Conservation (phyloP, 2,113 vertebrate genomes). For the Perca flavescens region DNA sequence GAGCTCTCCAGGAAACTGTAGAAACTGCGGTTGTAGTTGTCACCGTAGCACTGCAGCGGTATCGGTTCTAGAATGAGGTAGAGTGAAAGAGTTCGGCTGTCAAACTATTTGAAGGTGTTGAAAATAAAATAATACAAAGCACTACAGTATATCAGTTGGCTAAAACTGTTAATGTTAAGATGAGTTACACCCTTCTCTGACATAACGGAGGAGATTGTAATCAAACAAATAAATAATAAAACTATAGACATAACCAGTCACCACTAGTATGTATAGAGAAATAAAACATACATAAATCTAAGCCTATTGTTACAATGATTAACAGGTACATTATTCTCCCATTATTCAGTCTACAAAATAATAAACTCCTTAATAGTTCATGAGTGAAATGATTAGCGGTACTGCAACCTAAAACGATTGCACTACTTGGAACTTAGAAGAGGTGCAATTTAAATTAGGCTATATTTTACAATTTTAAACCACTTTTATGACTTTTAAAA, state of each 20-base stretch:
- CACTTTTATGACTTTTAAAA: not conserved
- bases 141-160: not conserved
- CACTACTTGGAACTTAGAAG: not conserved
- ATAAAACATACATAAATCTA: not conserved
- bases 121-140: not conserved
- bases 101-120: not conserved
- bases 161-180: not conserved
- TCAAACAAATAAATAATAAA: not conserved
- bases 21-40: conserved; percentile 71
- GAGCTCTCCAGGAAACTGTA: conserved; percentile 72
- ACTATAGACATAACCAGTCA: not conserved
- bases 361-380: not conserved
- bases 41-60: conserved; percentile 75
- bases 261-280: not conserved
- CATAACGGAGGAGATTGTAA: not conserved
- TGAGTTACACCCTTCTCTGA: not conserved
- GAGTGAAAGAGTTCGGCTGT: not conserved
- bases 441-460: not conserved
- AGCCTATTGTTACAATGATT: not conserved
- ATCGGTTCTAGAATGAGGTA: conserved; percentile 50
- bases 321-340: not conserved
- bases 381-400: not conserved
- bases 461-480: not conserved
- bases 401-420: not conserved
- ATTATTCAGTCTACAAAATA: not conserved